A percentile compares a stretch with the other conserved stretches of the same genome.
Conservation (phyloP, 2,113 vertebrate species). For the Hyla sarda region DNA sequence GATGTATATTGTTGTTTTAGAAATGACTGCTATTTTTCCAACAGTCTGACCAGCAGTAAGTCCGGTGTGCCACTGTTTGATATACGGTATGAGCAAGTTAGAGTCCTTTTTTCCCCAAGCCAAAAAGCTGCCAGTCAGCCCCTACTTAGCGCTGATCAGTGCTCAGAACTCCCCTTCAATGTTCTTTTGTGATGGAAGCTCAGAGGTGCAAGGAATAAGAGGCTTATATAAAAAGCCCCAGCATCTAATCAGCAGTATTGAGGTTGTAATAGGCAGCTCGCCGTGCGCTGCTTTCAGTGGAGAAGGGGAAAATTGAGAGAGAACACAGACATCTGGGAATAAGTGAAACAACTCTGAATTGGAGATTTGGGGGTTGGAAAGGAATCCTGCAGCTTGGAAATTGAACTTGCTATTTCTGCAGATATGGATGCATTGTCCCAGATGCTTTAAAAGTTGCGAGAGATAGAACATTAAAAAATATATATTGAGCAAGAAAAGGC, state of each 20-base stretch:
- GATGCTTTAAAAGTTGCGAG: constrained; percentile 55
- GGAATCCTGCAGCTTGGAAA: constrained; percentile 57
- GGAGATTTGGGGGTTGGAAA: constrained; percentile 57
- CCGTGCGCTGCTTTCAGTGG: constrained; percentile 51
- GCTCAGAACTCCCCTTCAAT: constrained; percentile 36
- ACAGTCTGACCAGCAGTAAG: background rate
- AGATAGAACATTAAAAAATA: constrained; percentile 57
- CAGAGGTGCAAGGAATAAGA: constrained; percentile 55
- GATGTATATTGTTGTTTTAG: background rate
- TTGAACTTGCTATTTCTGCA: constrained; percentile 60
- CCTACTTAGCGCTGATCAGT: constrained; percentile 30
- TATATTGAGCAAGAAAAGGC: constrained; percentile 49
- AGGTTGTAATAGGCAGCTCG: constrained; percentile 57
- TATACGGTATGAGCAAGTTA: constrained; percentile 6
- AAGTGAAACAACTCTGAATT: constrained; percentile 60
- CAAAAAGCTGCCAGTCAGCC: background rate
- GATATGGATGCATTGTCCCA: constrained; percentile 54
- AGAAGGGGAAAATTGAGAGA: constrained; percentile 59
- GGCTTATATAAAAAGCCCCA: constrained; percentile 59
- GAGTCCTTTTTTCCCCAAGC: constrained; percentile 31
- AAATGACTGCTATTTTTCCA: background rate
- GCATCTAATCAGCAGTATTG: constrained; percentile 60
- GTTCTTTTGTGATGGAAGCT: constrained; percentile 50
- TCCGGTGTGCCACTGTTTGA: constrained; percentile 20
- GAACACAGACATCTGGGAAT: constrained; percentile 55